Evolutionary conservation across 2,888 invertebrate genomes (phyloP).

Genomic region (Sesia apiformis): DNA sequence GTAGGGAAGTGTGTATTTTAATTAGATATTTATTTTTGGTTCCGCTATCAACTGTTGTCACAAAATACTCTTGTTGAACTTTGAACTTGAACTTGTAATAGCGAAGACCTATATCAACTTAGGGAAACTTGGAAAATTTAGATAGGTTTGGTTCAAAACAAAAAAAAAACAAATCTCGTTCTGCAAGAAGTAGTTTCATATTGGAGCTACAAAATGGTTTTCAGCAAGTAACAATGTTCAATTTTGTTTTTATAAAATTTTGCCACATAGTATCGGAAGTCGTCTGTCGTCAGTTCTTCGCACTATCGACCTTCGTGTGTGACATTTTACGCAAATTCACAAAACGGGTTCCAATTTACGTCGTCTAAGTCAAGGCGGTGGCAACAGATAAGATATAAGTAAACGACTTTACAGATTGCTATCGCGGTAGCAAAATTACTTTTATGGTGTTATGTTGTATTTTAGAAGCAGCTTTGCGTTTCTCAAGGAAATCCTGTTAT

Average conservation of each 20-base stretch:
- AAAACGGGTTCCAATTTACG: constrained; percentile 34
- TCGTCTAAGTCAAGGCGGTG: constrained; percentile 6
- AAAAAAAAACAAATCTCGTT: too few species aligned
- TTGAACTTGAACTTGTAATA: too few species aligned
- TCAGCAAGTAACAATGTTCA: too few species aligned
- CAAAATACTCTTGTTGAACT: neutral
- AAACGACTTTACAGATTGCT: neutral
- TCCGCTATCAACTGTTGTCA: constrained; percentile 18
- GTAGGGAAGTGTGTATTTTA: constrained; percentile 20
- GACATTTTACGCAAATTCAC: constrained; percentile 38
- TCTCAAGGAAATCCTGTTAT: neutral
- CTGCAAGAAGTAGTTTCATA: too few species aligned
- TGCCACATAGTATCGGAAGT: constrained; percentile 26
- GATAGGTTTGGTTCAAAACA: too few species aligned
- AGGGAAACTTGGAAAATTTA: too few species aligned
- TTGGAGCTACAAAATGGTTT: too few species aligned
- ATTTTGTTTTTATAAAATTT: too few species aligned
- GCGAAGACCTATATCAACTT: too few species aligned
- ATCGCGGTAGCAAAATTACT: neutral
- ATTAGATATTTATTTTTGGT: constrained; percentile 22
- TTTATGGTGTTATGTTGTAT: neutral
- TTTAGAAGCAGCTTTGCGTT: neutral
- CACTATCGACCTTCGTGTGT: constrained; percentile 42
- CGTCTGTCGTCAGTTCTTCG: constrained; percentile 29
- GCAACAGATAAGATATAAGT: neutral